Conservation (phyloP, 2,797 vertebrate genomes). For the Sylvilagus floridanus region DNA sequence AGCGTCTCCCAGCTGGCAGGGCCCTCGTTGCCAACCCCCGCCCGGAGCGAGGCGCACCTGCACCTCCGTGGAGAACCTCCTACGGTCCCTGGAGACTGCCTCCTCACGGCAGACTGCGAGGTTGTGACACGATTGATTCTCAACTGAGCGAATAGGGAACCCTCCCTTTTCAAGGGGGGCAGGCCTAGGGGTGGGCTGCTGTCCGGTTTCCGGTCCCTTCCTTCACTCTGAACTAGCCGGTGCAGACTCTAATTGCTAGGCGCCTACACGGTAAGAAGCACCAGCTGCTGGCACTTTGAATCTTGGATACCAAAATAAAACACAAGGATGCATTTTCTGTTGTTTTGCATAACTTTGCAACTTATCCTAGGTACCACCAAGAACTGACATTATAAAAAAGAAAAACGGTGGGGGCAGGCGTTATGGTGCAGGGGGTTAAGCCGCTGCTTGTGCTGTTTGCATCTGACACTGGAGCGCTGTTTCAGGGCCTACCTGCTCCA, state of each 20-base stretch:
- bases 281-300: background rate
- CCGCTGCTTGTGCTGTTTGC: no score
- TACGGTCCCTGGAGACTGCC: background rate
- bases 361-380: background rate
- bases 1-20: background rate
- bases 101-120: background rate
- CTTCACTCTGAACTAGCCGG: background rate
- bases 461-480: no score
- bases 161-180: background rate
- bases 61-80: background rate
- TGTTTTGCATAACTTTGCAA: background rate
- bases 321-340: background rate
- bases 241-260: background rate
- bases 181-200: background rate
- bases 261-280: background rate
- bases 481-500: no score
- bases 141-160: background rate
- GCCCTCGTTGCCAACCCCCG: background rate
- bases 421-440: no score
- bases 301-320: slow-evolving; percentile 20
- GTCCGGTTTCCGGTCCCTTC: background rate
- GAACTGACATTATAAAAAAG: background rate
- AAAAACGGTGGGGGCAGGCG: no score
- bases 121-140: background rate
- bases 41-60: background rate